Evolutionary conservation across 2,888 invertebrate genomes (phyloP), one percentile per base, ranked within the genome.

Genomic region (Anagyrus pseudococci): DNA sequence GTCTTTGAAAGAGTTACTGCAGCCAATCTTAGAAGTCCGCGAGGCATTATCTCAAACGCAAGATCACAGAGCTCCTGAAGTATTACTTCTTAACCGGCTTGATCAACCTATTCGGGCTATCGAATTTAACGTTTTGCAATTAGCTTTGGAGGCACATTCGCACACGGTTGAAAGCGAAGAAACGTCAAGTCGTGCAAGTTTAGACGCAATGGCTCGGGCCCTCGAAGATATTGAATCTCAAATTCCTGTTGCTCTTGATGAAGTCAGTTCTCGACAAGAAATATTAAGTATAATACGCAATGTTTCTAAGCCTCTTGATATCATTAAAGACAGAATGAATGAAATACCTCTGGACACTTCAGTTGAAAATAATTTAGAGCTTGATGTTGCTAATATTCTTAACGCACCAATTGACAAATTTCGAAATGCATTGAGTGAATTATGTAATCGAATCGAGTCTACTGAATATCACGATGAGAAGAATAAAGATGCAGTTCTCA

Each of bases 81-180:
- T 77, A 7, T 56, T 71, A 6, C 71, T 77, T 22, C 37, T 77
- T 26, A 73, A 72, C 53, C 71, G 71, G 7, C 58, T 77, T 1
- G 67, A 64, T 19, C 67, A 71, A 23, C 72, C 75, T 0, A 65
- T 76, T 20, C 57, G 67, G 13, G 66, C 58, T 2, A 73, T 76
- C 50, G 72, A 73, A 47, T 60, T 64, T 4, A 67, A 70, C 20
- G 53, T 73, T 17, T 66, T 73, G 23, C 66, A 67, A 10, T 58
- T 61, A n/a, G 55, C 68, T 15, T 52, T 72, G 1, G 59, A 72
- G 43, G 69, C 66, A 0, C 62, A 63, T 55, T 53, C 64, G 0
- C 50, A 57, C 29, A 64, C 58, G 22, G 17, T 67, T 1, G 62
- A 55, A 13, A 62, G 52, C 23, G 50, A 64, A 13, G 57, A 67